Evolutionary conservation across 1,140 invertebrate genomes (phyloP).

Genomic region (Bombus superbus): DNA sequence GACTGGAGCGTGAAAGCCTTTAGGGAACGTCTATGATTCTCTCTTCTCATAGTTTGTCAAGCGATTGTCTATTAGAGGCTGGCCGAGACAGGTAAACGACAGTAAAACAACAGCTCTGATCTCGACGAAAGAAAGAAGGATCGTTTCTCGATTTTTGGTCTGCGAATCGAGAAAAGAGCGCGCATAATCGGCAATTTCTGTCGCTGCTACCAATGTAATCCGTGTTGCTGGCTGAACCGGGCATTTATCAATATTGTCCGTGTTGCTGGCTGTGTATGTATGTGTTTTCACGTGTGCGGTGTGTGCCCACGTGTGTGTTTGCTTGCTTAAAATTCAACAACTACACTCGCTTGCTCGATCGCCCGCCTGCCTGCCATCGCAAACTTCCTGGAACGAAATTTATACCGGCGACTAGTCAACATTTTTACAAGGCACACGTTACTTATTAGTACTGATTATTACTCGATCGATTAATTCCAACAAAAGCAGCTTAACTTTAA

Average conservation of each 20-base stretch:
- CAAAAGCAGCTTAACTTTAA: background rate
- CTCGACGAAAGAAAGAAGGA: background rate
- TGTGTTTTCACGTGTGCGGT: constrained; percentile 57
- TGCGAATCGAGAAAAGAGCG: constrained; percentile 20
- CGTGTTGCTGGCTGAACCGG: constrained; percentile 54
- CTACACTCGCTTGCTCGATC: constrained; percentile 51
- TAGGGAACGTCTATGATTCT: background rate
- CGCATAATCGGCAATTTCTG: constrained; percentile 13
- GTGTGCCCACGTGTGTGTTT: constrained; percentile 58
- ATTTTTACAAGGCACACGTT: background rate
- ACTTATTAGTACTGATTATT: background rate
- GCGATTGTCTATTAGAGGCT: constrained; percentile 16
- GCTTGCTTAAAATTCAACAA: constrained; percentile 51
- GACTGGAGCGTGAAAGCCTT: constrained; percentile 6
- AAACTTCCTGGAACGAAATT: constrained; percentile 14
- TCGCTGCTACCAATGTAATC: constrained; percentile 38
- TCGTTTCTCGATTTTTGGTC: constrained; percentile 5
- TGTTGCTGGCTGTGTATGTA: constrained; percentile 58
- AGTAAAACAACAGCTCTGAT: background rate
- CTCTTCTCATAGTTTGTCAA: constrained; percentile 1
- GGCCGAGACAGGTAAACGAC: constrained; percentile 42
- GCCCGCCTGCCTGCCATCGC: constrained; percentile 38
- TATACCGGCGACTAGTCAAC: background rate
- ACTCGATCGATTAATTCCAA: background rate
- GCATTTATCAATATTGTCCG: constrained; percentile 56